A percentile compares a stretch with the other conserved stretches of the same genome.
These are phyloP conservation scores for Dorcus hopei DNA, from an alignment of 2,888 invertebrate genomes.

Conservation along the genomic window DNA sequence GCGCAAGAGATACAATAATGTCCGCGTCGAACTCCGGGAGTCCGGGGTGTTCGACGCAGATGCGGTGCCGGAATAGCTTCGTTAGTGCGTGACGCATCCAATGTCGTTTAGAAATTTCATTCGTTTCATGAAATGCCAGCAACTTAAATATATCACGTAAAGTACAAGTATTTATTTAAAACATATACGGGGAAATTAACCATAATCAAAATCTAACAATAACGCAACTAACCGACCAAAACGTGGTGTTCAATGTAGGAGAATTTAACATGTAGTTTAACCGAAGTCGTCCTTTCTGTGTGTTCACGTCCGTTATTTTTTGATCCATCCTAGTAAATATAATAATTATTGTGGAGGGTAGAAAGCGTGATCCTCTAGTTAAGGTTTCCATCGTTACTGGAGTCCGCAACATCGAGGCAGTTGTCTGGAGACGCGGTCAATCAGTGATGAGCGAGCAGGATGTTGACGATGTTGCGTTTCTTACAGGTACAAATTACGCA, in stretches of 20 bases:
- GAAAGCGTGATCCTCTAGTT: slow-evolving; percentile 46
- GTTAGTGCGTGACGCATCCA: slow-evolving; percentile 28
- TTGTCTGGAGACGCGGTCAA: slow-evolving; percentile 50
- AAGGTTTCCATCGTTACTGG: slow-evolving; percentile 51
- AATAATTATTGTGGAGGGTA: slow-evolving; percentile 43
- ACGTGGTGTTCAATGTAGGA: not conserved
- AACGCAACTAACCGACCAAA: not conserved
- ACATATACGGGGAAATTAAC: not conserved
- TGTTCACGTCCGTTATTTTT: not conserved
- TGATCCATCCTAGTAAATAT: slow-evolving; percentile 3
- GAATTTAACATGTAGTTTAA: too few relatives aligned
- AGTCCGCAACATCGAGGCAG: slow-evolving; percentile 50
- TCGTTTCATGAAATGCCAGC: slow-evolving; percentile 16
- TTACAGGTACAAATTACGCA: slow-evolving; percentile 66
- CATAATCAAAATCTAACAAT: slow-evolving; percentile 2
- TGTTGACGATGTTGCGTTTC: slow-evolving; percentile 88
- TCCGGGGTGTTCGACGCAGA: slow-evolving; percentile 22
- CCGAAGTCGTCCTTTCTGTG: not conserved
- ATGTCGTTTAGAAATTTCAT: slow-evolving; percentile 21
- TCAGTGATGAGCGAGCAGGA: slow-evolving; percentile 84
- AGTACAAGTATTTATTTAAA: slow-evolving; percentile 11
- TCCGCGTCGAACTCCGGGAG: slow-evolving; percentile 24
- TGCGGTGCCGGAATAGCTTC: slow-evolving; percentile 19
- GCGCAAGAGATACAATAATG: slow-evolving; percentile 24
- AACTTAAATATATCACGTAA: slow-evolving; percentile 19